Evolutionary conservation across 2,797 vertebrate genomes (phyloP), one percentile per base, ranked within the genome.

Genomic region (Cephalopachus bancanus): DNA sequence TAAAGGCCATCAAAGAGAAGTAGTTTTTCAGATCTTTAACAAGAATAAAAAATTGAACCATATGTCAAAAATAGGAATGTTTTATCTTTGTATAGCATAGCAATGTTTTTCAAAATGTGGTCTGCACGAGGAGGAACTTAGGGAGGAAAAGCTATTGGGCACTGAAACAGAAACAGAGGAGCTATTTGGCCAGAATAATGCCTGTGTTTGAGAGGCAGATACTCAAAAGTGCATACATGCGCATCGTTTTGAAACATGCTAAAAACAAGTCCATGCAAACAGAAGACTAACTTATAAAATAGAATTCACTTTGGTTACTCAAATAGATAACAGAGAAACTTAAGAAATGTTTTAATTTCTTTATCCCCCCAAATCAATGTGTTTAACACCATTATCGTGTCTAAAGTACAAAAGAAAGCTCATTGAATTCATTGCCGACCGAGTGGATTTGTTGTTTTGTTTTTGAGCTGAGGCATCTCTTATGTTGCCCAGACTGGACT

Each of bases 21-120:
- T 22, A 71, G 65, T 67, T 83, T 90, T 97, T 94, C 62, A 96
- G 87, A 96, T 97, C 37, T 96, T 96, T 97, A 97, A 96, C 88
- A 95, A 81, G 92, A 95, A 89, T 91, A 74, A 94, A 96, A 97
- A 96, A 94, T 64, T 95, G 92, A 97, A 72, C 74, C 59, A 60
- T 90, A 83, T 96, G 94, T 97, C 93, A 96, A 93, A 97, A 96
- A 85, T 59, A 79, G 20, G 15, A 51, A 76, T 74, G 7, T 60
- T 83, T 91, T 93, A 72, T 83, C 69, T 94, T 89, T 76, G 19
- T 59, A 10, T 72, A 91, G 69, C 14, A 67, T 5, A 83, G 24
- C 3, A 60, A 3, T 76, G 11, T 80, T 87, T 95, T 72, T 92
- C 28, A 83, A 92, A 96, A 93, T 86, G n/a, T 80, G n/a, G n/a